phyloP scores from a whole-genome alignment of 1,140 invertebrate species.

The Cheumatopsyche charites region DNA sequence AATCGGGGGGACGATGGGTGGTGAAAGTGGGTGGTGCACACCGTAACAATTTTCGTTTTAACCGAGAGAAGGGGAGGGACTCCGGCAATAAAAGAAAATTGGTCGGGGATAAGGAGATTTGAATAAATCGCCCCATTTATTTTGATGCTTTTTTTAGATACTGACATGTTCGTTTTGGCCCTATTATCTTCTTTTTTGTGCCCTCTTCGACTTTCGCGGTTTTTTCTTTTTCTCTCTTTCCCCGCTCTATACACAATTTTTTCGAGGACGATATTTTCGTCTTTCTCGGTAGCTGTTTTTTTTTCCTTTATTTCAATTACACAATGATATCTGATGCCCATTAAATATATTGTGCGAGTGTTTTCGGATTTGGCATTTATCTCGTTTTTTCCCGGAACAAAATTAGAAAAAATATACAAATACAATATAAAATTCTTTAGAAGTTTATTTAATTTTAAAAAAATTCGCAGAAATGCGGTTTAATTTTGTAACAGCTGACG shows the following conservation, averaged over 20 bases:
- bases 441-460: too few relatives aligned
- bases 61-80: slow-evolving; percentile 6
- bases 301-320: slow-evolving; percentile 22
- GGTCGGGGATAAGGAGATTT: slow-evolving; percentile 27
- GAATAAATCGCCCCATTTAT: slow-evolving; percentile 28
- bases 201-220: background rate
- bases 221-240: slow-evolving; percentile 1
- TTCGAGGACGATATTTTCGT: slow-evolving; percentile 8
- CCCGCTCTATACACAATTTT: too few relatives aligned
- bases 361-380: background rate
- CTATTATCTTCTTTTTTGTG: slow-evolving; percentile 13
- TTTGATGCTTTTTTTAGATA: slow-evolving; percentile 28
- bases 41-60: slow-evolving; percentile 24
- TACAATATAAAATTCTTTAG: too few relatives aligned
- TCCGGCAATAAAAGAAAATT: slow-evolving; percentile 24
- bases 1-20: too few relatives aligned
- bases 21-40: background rate
- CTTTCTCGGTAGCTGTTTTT: too few relatives aligned
- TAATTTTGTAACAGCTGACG: too few relatives aligned
- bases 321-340: slow-evolving; percentile 23
- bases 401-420: too few relatives aligned
- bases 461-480: too few relatives aligned
- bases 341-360: slow-evolving; percentile 1
- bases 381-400: too few relatives aligned
- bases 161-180: slow-evolving; percentile 27